phyloP scores from a whole-genome alignment of 1,140 invertebrate species.

The Nasonia giraulti region DNA sequence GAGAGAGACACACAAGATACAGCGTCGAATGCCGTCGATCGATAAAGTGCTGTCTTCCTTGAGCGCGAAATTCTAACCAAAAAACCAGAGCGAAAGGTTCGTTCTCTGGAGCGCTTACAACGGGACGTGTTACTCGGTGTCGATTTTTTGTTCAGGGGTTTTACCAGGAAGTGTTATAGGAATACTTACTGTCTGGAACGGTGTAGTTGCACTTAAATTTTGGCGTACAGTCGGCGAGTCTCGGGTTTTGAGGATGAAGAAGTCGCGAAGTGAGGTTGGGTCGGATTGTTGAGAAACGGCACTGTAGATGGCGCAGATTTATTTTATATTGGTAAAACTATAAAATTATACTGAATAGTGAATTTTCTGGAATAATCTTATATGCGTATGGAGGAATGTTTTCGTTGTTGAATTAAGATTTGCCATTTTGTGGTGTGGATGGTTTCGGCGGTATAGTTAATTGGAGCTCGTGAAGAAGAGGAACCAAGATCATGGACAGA shows the following conservation, averaged over 20 bases:
- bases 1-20: not conserved
- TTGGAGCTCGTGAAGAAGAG: not conserved
- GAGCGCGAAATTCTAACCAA: slow-evolving; percentile 22
- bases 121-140: not conserved
- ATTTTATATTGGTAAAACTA: too few species aligned
- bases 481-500: not conserved
- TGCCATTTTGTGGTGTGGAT: too few species aligned
- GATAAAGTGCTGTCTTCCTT: not conserved
- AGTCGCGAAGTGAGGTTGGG: not conserved
- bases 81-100: not conserved
- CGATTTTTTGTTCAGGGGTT: not conserved
- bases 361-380: too few species aligned
- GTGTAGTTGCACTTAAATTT: not conserved
- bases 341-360: too few species aligned
- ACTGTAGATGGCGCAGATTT: slow-evolving; percentile 11
- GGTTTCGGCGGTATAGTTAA: too few species aligned
- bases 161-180: not conserved
- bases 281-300: too few species aligned
- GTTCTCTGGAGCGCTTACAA: not conserved
- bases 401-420: too few species aligned
- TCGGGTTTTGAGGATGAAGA: not conserved
- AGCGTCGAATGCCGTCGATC: not conserved
- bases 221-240: not conserved
- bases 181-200: slow-evolving; percentile 4
- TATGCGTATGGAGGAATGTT: too few species aligned